phyloP scores from a whole-genome alignment of 1,140 invertebrate species.

The Drosophila nigromelanica region DNA sequence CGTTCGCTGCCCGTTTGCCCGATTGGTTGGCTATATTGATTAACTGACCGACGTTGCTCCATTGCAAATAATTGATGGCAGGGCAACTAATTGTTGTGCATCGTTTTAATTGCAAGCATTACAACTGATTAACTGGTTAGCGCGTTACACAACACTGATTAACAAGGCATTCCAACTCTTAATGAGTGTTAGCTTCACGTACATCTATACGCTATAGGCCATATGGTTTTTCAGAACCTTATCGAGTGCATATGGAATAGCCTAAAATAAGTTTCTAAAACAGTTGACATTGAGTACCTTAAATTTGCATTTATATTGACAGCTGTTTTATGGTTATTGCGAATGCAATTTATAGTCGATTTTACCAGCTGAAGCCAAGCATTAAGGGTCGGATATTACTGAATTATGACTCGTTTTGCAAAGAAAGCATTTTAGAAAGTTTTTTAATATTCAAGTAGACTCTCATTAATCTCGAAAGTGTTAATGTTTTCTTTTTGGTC shows the following conservation, averaged over 20 bases:
- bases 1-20: slow-evolving; percentile 6
- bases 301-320: slow-evolving; percentile 3
- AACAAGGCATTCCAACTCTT: not conserved
- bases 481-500: not conserved
- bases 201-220: not conserved
- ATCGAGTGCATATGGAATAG: no score
- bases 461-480: slow-evolving; percentile 4
- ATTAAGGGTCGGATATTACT: not conserved
- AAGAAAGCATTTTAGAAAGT: slow-evolving; percentile 18
- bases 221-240: not conserved
- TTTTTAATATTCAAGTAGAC: slow-evolving; percentile 1
- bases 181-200: not conserved
- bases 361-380: not conserved
- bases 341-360: not conserved
- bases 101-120: slow-evolving; percentile 30
- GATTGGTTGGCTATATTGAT: slow-evolving; percentile 28
- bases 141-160: not conserved
- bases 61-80: slow-evolving; percentile 15
- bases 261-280: not conserved
- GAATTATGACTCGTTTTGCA: not conserved
- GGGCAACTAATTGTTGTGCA: slow-evolving; percentile 26
- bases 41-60: slow-evolving; percentile 14
- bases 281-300: not conserved
- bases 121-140: slow-evolving; percentile 36
- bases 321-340: slow-evolving; percentile 1